A percentile compares a stretch with the other conserved stretches of the same genome.
Conservation (phyloP, 2,113 vertebrate genomes). For the Caretta caretta region DNA sequence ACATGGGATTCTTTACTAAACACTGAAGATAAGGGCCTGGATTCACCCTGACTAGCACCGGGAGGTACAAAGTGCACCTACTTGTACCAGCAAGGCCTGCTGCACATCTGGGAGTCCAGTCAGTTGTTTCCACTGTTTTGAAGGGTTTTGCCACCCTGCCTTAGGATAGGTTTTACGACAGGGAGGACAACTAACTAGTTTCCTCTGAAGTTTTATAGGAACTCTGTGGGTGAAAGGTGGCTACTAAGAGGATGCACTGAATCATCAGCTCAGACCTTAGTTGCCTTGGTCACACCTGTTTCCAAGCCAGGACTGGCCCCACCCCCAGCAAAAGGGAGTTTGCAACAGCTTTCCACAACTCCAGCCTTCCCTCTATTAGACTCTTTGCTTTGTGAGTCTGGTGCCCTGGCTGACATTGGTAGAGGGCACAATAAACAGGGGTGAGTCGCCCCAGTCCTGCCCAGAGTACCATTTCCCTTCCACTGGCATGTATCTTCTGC, state of each 20-base stretch:
- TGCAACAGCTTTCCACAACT: background rate
- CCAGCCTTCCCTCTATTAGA: background rate
- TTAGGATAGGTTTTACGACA: background rate
- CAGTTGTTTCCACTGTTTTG: background rate
- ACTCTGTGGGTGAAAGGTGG: background rate
- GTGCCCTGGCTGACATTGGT: accelerated
- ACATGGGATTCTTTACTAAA: background rate
- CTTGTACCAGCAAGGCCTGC: background rate
- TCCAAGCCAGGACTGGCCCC: background rate
- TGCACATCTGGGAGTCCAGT: background rate
- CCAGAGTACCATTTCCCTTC: background rate
- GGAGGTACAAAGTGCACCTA: background rate
- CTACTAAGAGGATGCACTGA: background rate
- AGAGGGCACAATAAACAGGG: background rate
- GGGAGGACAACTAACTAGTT: background rate
- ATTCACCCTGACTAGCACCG: too few species aligned
- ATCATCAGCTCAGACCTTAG: background rate
- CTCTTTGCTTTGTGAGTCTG: background rate
- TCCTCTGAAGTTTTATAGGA: background rate
- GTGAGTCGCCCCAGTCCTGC: background rate
- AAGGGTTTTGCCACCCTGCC: background rate
- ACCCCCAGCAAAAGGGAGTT: background rate
- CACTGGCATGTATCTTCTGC: accelerated
- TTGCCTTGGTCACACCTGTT: background rate
- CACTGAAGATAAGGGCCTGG: background rate